These are phyloP conservation scores for Gambelia wislizenii DNA, from an alignment of 2,797 vertebrate genomes.

Conservation along the genomic window DNA sequence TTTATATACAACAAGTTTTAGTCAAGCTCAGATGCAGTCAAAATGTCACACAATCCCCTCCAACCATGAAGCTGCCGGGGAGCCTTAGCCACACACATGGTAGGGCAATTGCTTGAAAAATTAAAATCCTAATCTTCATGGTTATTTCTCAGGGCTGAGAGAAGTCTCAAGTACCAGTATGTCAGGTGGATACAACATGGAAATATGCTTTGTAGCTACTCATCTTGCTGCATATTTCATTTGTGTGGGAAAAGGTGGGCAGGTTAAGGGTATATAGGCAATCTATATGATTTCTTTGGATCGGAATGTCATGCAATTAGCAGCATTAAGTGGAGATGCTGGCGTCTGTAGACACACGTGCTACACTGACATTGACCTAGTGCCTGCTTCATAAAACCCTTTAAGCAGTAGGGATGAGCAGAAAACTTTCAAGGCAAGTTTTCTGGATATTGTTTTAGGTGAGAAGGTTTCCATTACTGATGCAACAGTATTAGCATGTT, in stretches of 20 bases:
- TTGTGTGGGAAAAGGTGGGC: neutral
- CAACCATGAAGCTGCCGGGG: constrained; percentile 34
- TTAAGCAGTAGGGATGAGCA: neutral
- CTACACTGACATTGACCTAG: neutral
- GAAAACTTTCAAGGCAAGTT: neutral
- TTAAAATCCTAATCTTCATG: neutral
- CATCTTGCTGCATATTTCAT: neutral
- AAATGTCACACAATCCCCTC: constrained; percentile 16
- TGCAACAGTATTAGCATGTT: neutral
- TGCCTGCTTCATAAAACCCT: neutral
- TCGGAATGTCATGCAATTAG: neutral
- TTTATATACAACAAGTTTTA: constrained; percentile 31
- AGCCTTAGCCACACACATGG: neutral
- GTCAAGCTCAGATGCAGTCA: neutral
- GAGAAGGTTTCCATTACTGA: neutral
- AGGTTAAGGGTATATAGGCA: neutral
- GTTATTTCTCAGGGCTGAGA: neutral
- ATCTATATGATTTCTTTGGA: neutral
- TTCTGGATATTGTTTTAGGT: neutral
- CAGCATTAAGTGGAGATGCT: neutral
- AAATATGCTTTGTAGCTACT: neutral
- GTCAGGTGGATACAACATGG: neutral
- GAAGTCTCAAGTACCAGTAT: neutral
- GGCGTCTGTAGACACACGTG: neutral
- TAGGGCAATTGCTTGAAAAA: neutral